Percentiles rank a stretch among this genome's conserved stretches.
These are phyloP conservation scores for Phyllopteryx taeniolatus DNA, from an alignment of 2,113 vertebrate genomes.

Conservation along the genomic window DNA sequence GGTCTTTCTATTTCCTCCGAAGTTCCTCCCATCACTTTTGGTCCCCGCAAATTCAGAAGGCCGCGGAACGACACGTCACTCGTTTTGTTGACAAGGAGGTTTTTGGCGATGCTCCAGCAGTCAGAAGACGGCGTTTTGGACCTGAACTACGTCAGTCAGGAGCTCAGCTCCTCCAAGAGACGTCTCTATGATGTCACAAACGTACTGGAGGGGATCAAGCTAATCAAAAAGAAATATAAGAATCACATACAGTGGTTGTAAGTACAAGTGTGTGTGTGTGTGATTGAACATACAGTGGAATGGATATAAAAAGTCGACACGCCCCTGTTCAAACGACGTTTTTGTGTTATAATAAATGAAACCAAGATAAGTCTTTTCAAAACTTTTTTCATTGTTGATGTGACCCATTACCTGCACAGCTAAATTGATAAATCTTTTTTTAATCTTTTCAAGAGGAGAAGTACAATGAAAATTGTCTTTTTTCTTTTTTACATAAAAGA, in stretches of 20 bases:
- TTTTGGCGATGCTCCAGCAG: slow-evolving; percentile 80
- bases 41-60: slow-evolving; percentile 63
- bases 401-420: too few relatives aligned
- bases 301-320: too few relatives aligned
- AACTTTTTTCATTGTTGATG: too few relatives aligned
- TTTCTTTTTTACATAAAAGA: neutral
- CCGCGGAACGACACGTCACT: slow-evolving; percentile 88
- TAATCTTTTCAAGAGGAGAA: too few relatives aligned
- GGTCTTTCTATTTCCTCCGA: neutral
- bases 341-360: too few relatives aligned
- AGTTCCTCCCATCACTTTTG: neutral
- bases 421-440: too few relatives aligned
- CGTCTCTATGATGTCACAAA: slow-evolving; percentile 96
- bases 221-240: slow-evolving; percentile 94
- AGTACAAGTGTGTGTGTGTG: slow-evolving; percentile 63
- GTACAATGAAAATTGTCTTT: too few relatives aligned
- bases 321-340: too few relatives aligned
- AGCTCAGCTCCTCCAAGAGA: slow-evolving; percentile 86
- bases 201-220: slow-evolving; percentile 89
- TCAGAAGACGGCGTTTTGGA: slow-evolving; percentile 86
- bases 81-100: slow-evolving; percentile 85
- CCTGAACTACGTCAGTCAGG: slow-evolving; percentile 81
- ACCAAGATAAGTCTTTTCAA: too few relatives aligned
- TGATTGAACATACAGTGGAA: too few relatives aligned
- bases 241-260: slow-evolving; percentile 93